Percentiles rank a stretch among this genome's conserved stretches.
These are phyloP conservation scores for Aphelocoma californica DNA, from an alignment of 2,797 vertebrate species.

Conservation along the genomic window DNA sequence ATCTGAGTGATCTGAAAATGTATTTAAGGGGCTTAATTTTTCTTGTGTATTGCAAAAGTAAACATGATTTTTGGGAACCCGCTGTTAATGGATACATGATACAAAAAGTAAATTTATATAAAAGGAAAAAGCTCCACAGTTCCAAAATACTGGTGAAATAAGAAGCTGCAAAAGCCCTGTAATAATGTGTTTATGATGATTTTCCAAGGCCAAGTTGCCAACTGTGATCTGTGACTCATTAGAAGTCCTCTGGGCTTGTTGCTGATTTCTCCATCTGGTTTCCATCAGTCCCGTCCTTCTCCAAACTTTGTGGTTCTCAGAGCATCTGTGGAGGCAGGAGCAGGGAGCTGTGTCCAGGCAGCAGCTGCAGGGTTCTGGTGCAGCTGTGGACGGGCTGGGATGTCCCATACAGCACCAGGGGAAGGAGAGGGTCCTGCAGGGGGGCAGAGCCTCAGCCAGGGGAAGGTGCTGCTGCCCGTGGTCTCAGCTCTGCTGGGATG, in stretches of 20 bases:
- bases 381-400: neutral
- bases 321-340: neutral
- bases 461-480: neutral
- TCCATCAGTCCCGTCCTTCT: neutral
- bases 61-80: neutral
- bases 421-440: no score
- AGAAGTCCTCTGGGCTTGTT: neutral
- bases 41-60: neutral
- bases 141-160: neutral
- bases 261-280: neutral
- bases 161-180: neutral
- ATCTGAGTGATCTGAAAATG: neutral
- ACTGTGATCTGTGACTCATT: neutral
- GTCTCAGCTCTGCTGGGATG: neutral
- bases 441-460: neutral
- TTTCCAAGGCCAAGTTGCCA: neutral
- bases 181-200: neutral
- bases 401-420: no score
- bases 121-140: neutral
- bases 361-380: neutral
- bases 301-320: neutral
- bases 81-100: neutral
- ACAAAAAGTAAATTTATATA: neutral
- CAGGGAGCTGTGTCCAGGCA: neutral
- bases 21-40: neutral